Percentiles rank a stretch among this genome's conserved stretches.
Evolutionary conservation across 1,140 invertebrate genomes (phyloP).

Genomic region (Brachionus paranguensis): DNA sequence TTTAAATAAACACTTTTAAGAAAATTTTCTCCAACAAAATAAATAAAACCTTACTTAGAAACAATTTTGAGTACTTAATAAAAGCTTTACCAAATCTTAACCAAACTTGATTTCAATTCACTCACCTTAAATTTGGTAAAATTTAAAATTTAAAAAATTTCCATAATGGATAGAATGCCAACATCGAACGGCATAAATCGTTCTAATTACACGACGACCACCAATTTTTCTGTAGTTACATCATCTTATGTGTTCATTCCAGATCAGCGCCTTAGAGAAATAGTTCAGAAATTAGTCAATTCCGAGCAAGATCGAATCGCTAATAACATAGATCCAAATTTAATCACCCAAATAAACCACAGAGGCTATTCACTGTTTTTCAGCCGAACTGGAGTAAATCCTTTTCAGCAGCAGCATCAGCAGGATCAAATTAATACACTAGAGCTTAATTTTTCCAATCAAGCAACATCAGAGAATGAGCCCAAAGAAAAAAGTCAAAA

Average conservation of each 20-base stretch:
- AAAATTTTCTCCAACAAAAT: background rate
- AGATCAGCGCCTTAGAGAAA: constrained; percentile 25
- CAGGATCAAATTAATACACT: background rate
- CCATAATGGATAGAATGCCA: constrained; percentile 12
- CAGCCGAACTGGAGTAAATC: background rate
- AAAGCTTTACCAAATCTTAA: background rate
- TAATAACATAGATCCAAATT: constrained; percentile 11
- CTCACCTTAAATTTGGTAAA: background rate
- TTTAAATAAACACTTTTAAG: background rate
- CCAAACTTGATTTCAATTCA: background rate
- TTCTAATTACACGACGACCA: background rate
- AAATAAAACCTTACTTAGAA: background rate
- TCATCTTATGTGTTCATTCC: background rate
- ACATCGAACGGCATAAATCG: background rate
- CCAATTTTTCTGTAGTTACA: background rate
- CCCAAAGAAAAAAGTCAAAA: background rate
- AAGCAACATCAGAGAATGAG: background rate
- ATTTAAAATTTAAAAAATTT: background rate
- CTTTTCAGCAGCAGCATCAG: constrained; percentile 11
- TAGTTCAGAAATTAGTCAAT: constrained; percentile 10
- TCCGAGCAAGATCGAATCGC: constrained; percentile 5
- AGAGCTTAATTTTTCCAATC: background rate
- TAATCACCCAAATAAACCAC: constrained; percentile 34
- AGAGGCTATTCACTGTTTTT: constrained; percentile 13
- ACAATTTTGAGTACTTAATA: background rate